Base-by-base conservation (phyloP, 2,888 invertebrate genomes). In the Drosophila falleni region DNA sequence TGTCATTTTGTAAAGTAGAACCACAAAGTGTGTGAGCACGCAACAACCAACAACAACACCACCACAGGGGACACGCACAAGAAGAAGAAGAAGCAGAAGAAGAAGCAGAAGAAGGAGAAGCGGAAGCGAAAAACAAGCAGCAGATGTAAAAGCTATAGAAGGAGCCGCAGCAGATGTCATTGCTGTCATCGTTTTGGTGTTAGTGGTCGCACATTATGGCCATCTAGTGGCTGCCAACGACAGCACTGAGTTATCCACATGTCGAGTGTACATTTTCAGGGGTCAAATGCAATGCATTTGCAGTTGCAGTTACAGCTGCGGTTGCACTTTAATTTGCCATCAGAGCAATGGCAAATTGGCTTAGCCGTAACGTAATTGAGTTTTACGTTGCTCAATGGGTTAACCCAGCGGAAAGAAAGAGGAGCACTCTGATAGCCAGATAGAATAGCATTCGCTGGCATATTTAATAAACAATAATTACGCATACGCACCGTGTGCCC, bases 321-420 rank as follows among this genome's bases (percentile, higher is more conserved):
- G 51, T 68, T 54, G 67, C 65, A 53, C 71, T 62, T 65, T 74
- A 70, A 71, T 81, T 74, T 64, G 62, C 64, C 80, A 64, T 61
- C 49, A 63, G 62, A 26, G 62, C 54, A 10, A 19, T 11, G 46
- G 15, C 37, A 75, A 79, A 79, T 70, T 75, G 60, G 80, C 65
- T 71, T 66, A 61, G 58, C 35, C 56, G 15, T 42, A 64, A 37
- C 62, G 59, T 87, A 87, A 84, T 81, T 87, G 85, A 71, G 81
- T 87, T 81, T 84, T 71, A 71, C 47, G 68, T 46, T 33, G 46
- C 41, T 41, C 58, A 16, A 41, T 64, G 55, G 19, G 33, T 29
- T 26, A 56, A 51, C 41, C 51, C 11, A 41, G 10, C 15, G 19
- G 11, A 42, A 37, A 44, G 37, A 16, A 19, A 23, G 39, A 19